phyloP scores from a whole-genome alignment of 2,888 invertebrate species.

The Deilephila elpenor region DNA sequence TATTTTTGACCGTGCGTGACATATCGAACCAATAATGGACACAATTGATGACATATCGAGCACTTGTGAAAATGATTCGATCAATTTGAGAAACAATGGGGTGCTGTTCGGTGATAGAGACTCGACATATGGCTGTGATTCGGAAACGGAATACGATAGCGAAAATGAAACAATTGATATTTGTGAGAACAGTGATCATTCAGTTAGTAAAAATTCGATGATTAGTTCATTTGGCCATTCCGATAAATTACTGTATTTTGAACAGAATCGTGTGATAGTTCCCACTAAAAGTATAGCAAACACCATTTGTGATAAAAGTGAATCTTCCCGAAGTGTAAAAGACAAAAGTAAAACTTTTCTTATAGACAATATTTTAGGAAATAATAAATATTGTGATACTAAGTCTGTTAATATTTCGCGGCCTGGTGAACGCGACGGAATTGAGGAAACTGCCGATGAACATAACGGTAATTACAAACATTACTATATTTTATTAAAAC shows the following conservation, averaged over 20 bases:
- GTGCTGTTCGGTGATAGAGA: slow-evolving; percentile 54
- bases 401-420: slow-evolving; percentile 43
- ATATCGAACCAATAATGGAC: slow-evolving; percentile 57
- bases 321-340: slow-evolving; percentile 53
- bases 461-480: slow-evolving; percentile 69
- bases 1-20: slow-evolving; percentile 25
- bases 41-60: slow-evolving; percentile 73
- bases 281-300: slow-evolving; percentile 57
- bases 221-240: slow-evolving; percentile 50
- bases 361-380: slow-evolving; percentile 84
- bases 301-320: slow-evolving; percentile 52
- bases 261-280: slow-evolving; percentile 57
- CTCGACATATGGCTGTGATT: slow-evolving; percentile 61
- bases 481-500: not conserved
- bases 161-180: slow-evolving; percentile 81
- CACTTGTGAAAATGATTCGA: slow-evolving; percentile 71
- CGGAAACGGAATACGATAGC: slow-evolving; percentile 73
- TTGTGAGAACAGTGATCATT: slow-evolving; percentile 74
- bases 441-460: slow-evolving; percentile 75
- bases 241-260: slow-evolving; percentile 61
- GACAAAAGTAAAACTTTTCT: slow-evolving; percentile 82
- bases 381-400: slow-evolving; percentile 59
- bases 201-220: slow-evolving; percentile 46
- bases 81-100: slow-evolving; percentile 46
- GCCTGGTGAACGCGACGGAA: slow-evolving; percentile 54